Conservation (phyloP, 92 coral and sea anemone genomes). For the Porites divaricata region DNA sequence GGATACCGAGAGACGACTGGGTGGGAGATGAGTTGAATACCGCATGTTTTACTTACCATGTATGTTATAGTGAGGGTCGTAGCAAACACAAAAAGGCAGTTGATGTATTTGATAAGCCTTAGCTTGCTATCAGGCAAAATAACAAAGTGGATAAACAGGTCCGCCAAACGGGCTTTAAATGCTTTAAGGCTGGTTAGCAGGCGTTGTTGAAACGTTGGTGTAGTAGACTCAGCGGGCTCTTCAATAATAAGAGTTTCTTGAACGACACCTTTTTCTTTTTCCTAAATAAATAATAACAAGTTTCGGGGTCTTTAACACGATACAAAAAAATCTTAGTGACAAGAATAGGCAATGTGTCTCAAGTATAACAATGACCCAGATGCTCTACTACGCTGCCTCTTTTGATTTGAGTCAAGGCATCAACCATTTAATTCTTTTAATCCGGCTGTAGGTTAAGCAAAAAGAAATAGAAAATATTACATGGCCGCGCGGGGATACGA, state of each 20-base stretch:
- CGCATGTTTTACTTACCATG: slow-evolving; percentile 59
- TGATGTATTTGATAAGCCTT: slow-evolving; percentile 65
- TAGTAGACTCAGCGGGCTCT: slow-evolving; percentile 25
- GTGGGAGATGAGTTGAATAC: not conserved
- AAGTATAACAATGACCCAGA: no score
- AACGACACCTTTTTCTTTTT: slow-evolving; percentile 37
- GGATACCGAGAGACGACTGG: not conserved
- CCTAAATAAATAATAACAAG: slow-evolving; percentile 18
- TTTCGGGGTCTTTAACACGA: no score
- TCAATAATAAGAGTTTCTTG: slow-evolving; percentile 4
- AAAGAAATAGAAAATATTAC: no score
- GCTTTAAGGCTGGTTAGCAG: slow-evolving; percentile 17
- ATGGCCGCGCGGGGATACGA: no score
- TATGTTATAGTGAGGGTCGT: slow-evolving; percentile 76
- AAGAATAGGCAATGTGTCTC: no score
- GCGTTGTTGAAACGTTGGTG: slow-evolving; percentile 19
- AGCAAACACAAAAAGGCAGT: slow-evolving; percentile 71
- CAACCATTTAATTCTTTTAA: no score
- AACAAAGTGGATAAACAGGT: slow-evolving; percentile 65
- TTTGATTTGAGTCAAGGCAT: no score
- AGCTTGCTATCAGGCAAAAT: slow-evolving; percentile 78
- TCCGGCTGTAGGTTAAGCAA: no score
- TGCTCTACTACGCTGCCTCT: no score
- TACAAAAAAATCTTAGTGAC: no score
- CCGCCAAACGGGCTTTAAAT: slow-evolving; percentile 43